Percentiles rank a stretch among this genome's conserved stretches.
These are phyloP conservation scores for Plagodis pulveraria DNA, from an alignment of 2,888 invertebrate species.

Conservation along the genomic window DNA sequence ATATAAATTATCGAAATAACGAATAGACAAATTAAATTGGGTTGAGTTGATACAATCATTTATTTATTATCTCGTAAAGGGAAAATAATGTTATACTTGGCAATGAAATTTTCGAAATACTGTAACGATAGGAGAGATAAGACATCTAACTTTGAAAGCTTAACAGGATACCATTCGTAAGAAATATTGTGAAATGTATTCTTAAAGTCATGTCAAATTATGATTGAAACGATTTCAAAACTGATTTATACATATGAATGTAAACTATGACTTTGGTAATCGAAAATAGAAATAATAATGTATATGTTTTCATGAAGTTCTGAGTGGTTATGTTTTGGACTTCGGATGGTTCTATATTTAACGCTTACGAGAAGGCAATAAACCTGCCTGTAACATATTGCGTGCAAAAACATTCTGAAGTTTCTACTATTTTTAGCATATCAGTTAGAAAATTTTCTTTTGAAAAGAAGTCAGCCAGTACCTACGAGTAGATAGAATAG, in stretches of 20 bases:
- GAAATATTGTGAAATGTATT: slow-evolving; percentile 25
- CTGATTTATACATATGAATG: slow-evolving; percentile 2
- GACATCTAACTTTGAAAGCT: slow-evolving; percentile 38
- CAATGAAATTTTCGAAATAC: slow-evolving; percentile 47
- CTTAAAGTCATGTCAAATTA: slow-evolving; percentile 8
- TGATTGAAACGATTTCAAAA: slow-evolving; percentile 14
- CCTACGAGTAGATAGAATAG: too few species aligned
- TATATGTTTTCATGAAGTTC: not conserved
- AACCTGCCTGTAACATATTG: too few species aligned
- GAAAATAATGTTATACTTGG: slow-evolving; percentile 45
- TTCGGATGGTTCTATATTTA: too few species aligned
- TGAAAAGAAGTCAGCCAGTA: too few species aligned
- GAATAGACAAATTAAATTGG: slow-evolving; percentile 9
- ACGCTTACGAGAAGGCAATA: too few species aligned
- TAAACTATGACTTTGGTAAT: not conserved
- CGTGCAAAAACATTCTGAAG: too few species aligned
- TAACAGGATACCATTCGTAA: slow-evolving; percentile 18
- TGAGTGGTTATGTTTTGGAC: too few species aligned
- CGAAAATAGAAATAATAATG: not conserved
- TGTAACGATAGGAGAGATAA: slow-evolving; percentile 42
- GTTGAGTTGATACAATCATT: slow-evolving; percentile 15
- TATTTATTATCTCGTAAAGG: slow-evolving; percentile 28
- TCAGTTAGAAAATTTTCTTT: too few species aligned
- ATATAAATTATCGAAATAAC: slow-evolving; percentile 16
- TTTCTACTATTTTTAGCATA: too few species aligned